Base-by-base conservation (phyloP, 2,797 vertebrate species). In the Helostoma temminkii region DNA sequence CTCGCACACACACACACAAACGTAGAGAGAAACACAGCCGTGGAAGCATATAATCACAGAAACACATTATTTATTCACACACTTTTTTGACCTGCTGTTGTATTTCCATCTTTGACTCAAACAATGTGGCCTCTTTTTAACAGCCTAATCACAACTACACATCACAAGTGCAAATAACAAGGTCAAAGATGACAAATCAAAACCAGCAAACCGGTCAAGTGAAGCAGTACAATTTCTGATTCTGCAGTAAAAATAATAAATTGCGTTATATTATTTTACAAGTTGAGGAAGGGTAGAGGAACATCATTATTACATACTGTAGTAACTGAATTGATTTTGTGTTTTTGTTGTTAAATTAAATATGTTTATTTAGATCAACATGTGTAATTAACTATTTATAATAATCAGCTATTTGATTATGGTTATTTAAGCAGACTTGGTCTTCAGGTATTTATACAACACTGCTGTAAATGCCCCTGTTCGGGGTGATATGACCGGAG, bases 81-180 rank as follows among this genome's bases (percentile, higher is more conserved):
- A 12, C 25, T 61, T 67, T 57, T 50, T 18, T 42, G 28, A 48
- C 48, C 71, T 63, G 57, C 47, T 75, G 60, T 50, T 58, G 42
- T 50, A 71, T 70, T 52, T 75, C 48, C n/a, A n/a, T 67, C 55
- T 57, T 64, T 72, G 18, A 58, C 61, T 47, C 32, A 58, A 56
- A 70, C 49, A 71, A 50, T 46, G 3, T 14, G 32, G 49, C 22
- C 18, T 54, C 64, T 54, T 24, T 37, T 14, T 36, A 34, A 74
- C 75, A 63, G 66, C 12, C 19, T 55, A 52, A 36, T 57, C 45
- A 47, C 58, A 62, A 4, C 39, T 32, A n/a, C 30, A 62, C 53
- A 72, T 68, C 48, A 42, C 46, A 67, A 71, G 54, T 42, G 45
- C 5, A 60, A 64, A 64, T 24, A 47, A 41, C 12, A 0, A 68